A percentile compares a stretch with the other conserved stretches of the same genome.
Conservation (phyloP, 2,888 invertebrate genomes). For the Synergus laeviventris region DNA sequence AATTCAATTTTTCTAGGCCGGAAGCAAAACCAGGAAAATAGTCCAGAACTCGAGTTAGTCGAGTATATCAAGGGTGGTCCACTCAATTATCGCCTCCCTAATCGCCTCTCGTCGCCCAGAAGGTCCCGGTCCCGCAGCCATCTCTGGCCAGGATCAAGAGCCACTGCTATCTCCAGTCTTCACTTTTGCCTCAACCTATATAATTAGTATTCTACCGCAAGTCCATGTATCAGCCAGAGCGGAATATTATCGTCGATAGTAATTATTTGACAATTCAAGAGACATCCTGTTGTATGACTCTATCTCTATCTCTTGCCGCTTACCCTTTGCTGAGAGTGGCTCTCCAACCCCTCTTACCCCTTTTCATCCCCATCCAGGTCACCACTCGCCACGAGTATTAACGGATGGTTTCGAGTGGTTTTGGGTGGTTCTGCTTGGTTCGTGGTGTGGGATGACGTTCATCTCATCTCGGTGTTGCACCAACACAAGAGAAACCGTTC, state of each 20-base stretch:
- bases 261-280: slow-evolving; percentile 69
- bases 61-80: slow-evolving; percentile 9
- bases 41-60: background rate
- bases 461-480: slow-evolving; percentile 57
- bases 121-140: background rate
- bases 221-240: slow-evolving; percentile 63
- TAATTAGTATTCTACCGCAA: slow-evolving; percentile 66
- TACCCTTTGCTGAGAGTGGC: slow-evolving; percentile 17
- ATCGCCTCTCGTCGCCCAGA: slow-evolving; percentile 1
- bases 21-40: background rate
- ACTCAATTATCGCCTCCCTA: slow-evolving; percentile 30
- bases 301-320: background rate
- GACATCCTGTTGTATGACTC: slow-evolving; percentile 61
- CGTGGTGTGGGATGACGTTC: slow-evolving; percentile 54
- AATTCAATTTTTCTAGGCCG: slow-evolving; percentile 15
- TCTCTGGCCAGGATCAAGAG: background rate
- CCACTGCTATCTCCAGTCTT: background rate
- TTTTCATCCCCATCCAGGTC: slow-evolving; percentile 46
- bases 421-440: slow-evolving; percentile 55
- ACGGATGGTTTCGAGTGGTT: slow-evolving; percentile 69
- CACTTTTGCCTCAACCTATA: slow-evolving; percentile 37
- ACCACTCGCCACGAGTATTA: slow-evolving; percentile 66
- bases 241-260: slow-evolving; percentile 68
- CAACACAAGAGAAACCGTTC: slow-evolving; percentile 36
- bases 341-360: slow-evolving; percentile 21